These are phyloP conservation scores for Trachelus stipa DNA, from an alignment of 2,888 invertebrate genomes.

Conservation along the genomic window DNA sequence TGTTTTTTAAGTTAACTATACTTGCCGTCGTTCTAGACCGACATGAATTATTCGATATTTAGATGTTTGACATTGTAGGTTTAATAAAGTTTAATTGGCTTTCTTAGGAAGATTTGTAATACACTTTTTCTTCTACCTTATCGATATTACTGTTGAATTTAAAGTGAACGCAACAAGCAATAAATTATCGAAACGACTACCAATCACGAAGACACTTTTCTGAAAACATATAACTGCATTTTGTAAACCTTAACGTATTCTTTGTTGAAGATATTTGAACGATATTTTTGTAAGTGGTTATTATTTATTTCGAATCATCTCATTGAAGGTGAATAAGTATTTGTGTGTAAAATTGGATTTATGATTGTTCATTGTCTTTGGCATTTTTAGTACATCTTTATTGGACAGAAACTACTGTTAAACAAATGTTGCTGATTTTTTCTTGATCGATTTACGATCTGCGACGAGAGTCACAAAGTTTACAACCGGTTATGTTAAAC, in stretches of 20 bases:
- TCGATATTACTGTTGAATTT: not conserved
- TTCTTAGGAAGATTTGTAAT: not conserved
- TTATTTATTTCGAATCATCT: not conserved
- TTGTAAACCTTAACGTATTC: not conserved
- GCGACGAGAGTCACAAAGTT: not conserved
- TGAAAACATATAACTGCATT: not conserved
- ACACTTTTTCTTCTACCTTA: not conserved
- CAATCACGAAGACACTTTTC: not conserved
- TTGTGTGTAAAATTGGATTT: not conserved
- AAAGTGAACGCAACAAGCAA: not conserved
- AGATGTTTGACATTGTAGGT: not conserved
- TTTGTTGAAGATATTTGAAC: not conserved
- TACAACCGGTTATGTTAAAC: not conserved
- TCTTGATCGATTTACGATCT: not conserved
- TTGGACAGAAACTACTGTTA: not conserved
- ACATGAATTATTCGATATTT: not conserved
- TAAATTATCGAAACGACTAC: not conserved
- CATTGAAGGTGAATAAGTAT: not conserved
- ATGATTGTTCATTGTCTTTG: not conserved
- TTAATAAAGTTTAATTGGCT: not conserved
- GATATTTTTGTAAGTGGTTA: not conserved
- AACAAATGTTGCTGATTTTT: not conserved
- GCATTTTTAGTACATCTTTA: not conserved
- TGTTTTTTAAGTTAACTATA: not conserved
- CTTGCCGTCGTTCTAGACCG: not conserved